These are phyloP conservation scores for Spinibarbus caldwelli DNA, from an alignment of 2,797 vertebrate species.

Conservation along the genomic window DNA sequence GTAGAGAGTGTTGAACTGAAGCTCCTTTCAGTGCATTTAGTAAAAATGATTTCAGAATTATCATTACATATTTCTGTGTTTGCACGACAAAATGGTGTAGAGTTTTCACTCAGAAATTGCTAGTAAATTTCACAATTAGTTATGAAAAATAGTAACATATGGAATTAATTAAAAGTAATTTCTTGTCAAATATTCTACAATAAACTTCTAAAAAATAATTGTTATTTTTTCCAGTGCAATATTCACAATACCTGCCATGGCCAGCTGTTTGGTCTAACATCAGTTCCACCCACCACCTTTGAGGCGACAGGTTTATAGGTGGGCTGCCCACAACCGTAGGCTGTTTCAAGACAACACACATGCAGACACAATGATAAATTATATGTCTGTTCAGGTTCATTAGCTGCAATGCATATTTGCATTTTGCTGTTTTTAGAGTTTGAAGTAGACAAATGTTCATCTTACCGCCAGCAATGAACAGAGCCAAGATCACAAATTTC, in stretches of 20 bases:
- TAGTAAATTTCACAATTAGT: neutral
- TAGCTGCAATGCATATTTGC: too few species aligned
- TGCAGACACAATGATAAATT: neutral
- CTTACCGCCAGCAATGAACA: slow-evolving; percentile 80
- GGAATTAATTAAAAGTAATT: neutral
- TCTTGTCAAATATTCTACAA: neutral
- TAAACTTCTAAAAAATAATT: neutral
- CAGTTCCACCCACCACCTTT: slow-evolving; percentile 83
- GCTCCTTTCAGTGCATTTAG: neutral
- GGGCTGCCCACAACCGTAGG: slow-evolving; percentile 85
- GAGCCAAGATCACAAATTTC: slow-evolving; percentile 78
- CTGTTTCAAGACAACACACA: slow-evolving; percentile 70
- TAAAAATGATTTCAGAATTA: neutral
- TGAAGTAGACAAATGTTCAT: neutral
- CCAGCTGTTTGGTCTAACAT: slow-evolving; percentile 84
- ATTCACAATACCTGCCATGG: slow-evolving; percentile 88
- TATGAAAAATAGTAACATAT: neutral
- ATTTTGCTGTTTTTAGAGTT: slow-evolving; percentile 2
- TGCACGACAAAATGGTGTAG: neutral
- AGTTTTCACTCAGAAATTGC: too few species aligned
- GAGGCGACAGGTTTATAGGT: slow-evolving; percentile 68
- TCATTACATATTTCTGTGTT: neutral
- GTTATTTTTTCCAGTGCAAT: neutral
- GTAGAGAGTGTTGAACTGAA: neutral
- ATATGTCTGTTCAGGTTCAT: too few species aligned